Conservation (phyloP, 2,888 invertebrate species). For the Lepidochitona cinerea region DNA sequence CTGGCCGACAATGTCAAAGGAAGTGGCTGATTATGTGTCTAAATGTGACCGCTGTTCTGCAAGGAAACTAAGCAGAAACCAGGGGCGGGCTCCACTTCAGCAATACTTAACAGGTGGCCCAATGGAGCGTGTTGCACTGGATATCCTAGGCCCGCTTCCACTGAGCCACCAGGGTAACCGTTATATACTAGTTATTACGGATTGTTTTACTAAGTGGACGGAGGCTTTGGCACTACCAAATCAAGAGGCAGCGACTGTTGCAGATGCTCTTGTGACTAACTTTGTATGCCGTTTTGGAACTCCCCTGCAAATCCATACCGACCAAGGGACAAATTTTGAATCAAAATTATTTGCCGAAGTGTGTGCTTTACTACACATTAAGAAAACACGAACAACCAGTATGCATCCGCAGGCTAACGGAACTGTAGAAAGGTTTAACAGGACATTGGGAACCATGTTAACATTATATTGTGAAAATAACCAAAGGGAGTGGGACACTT, state of each 20-base stretch:
- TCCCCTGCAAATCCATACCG: conserved; percentile 15
- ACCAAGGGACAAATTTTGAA: conserved; percentile 19
- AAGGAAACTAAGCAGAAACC: conserved; percentile 13
- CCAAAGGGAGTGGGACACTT: conserved; percentile 23
- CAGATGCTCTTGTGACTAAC: not conserved
- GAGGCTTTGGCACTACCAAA: not conserved
- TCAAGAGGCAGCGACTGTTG: not conserved
- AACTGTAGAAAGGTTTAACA: conserved; percentile 28
- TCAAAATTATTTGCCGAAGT: conserved; percentile 20
- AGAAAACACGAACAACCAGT: conserved; percentile 22
- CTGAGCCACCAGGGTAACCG: not conserved
- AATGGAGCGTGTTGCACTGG: not conserved
- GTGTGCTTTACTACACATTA: conserved; percentile 23
- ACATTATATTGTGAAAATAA: conserved; percentile 14
- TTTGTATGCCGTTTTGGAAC: conserved; percentile 17
- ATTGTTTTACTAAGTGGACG: not conserved
- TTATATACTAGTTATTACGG: not conserved
- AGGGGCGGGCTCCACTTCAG: conserved; percentile 10
- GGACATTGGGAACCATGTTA: conserved; percentile 21
- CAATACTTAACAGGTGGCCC: not conserved
- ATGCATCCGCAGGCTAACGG: conserved; percentile 25
- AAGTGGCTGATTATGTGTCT: conserved; percentile 12
- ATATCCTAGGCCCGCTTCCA: not conserved
- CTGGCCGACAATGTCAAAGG: conserved; percentile 17
- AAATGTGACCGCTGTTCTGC: conserved; percentile 19